Evolutionary conservation across 2,888 invertebrate species (phyloP).

Genomic region (Encarsia formosa): DNA sequence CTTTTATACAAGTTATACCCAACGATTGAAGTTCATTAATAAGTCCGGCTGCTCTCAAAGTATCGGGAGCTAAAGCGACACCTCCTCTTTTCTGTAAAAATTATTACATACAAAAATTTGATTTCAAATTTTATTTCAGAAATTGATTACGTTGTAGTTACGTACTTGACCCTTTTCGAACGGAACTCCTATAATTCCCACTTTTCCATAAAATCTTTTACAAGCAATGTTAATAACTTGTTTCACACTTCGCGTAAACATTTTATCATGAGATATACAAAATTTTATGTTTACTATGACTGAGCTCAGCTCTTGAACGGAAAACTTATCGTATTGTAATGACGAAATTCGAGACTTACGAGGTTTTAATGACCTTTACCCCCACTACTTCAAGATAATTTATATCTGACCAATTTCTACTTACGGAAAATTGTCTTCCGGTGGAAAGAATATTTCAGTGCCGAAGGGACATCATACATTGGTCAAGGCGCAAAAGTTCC

Average conservation of each 20-base stretch:
- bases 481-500: too few relatives aligned
- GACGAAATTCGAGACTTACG: too few relatives aligned
- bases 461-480: too few relatives aligned
- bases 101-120: slow-evolving; percentile 11
- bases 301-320: too few relatives aligned
- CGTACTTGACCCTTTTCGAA: slow-evolving; percentile 71
- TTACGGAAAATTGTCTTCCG: too few relatives aligned
- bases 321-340: too few relatives aligned
- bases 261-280: too few relatives aligned
- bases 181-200: slow-evolving; percentile 77
- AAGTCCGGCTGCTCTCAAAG: slow-evolving; percentile 63
- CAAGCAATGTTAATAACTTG: slow-evolving; percentile 25
- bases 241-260: slow-evolving; percentile 30
- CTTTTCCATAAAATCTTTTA: slow-evolving; percentile 47
- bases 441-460: too few relatives aligned
- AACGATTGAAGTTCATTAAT: slow-evolving; percentile 59
- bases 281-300: too few relatives aligned
- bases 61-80: slow-evolving; percentile 67
- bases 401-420: slow-evolving; percentile 10
- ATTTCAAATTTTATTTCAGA: slow-evolving; percentile 4
- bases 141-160: neutral
- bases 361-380: slow-evolving; percentile 31
- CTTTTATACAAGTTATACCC: slow-evolving; percentile 53
- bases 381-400: slow-evolving; percentile 23
- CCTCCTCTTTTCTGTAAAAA: slow-evolving; percentile 59